These are phyloP conservation scores for Conomelus anceps DNA, from an alignment of 2,888 invertebrate species.

Conservation along the genomic window DNA sequence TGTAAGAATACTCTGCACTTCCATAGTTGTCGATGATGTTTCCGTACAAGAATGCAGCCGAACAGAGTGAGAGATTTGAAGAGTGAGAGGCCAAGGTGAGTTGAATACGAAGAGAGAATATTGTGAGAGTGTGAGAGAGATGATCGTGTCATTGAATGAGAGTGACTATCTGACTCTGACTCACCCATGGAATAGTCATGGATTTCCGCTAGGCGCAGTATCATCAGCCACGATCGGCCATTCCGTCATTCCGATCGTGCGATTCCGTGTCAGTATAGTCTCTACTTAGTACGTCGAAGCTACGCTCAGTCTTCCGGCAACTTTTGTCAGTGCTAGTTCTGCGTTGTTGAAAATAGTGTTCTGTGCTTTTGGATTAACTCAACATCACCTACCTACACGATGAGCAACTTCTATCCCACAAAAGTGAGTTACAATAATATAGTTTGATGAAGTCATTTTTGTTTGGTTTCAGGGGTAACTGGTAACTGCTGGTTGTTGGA, in stretches of 20 bases:
- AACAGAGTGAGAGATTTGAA: background rate
- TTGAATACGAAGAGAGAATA: too few relatives aligned
- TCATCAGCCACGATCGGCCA: background rate
- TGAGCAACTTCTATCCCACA: slow-evolving; percentile 9
- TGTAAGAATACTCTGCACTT: too few relatives aligned
- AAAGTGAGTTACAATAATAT: slow-evolving; percentile 9
- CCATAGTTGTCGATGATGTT: background rate
- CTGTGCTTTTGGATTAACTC: background rate
- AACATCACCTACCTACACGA: background rate
- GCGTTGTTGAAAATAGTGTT: background rate
- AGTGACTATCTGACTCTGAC: background rate
- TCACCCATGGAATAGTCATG: background rate
- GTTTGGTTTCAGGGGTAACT: too few relatives aligned
- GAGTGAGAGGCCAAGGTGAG: background rate
- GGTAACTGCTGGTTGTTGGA: too few relatives aligned
- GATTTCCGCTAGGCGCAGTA: background rate
- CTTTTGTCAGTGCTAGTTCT: background rate
- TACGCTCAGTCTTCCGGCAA: background rate
- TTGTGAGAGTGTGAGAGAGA: background rate
- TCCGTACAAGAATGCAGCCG: background rate
- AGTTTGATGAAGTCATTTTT: too few relatives aligned
- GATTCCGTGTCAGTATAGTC: background rate
- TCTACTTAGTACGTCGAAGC: background rate
- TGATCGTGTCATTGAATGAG: background rate
- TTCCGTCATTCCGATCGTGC: background rate